Evolutionary conservation across 2,797 vertebrate species (phyloP).

Genomic region (Galago senegalensis): DNA sequence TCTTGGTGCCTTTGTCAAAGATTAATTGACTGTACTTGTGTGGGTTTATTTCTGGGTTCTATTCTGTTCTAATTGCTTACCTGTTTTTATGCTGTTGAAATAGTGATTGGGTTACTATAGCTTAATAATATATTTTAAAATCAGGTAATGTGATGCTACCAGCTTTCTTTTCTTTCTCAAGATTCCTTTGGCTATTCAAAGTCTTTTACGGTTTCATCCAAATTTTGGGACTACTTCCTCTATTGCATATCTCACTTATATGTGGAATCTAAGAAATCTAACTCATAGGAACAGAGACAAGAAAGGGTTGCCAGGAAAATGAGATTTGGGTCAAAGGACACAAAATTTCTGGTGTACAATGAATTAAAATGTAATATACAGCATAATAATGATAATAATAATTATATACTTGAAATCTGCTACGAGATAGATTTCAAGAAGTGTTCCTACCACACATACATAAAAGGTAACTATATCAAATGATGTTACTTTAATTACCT

Average conservation of each 20-base stretch:
- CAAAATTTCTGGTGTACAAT: neutral
- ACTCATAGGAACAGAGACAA: neutral
- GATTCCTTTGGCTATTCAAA: neutral
- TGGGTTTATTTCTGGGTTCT: neutral
- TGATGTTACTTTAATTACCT: neutral
- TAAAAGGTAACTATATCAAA: neutral
- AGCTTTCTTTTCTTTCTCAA: neutral
- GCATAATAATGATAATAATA: neutral
- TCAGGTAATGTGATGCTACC: neutral
- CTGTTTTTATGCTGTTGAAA: neutral
- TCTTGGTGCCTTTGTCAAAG: neutral
- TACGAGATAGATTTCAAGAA: neutral
- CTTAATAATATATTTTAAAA: neutral
- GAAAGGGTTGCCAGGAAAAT: neutral
- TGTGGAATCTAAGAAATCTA: neutral
- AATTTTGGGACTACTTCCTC: neutral
- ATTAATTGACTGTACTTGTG: neutral
- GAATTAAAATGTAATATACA: neutral
- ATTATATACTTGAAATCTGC: neutral
- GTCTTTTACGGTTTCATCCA: neutral
- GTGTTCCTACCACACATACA: neutral
- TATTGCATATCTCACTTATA: neutral
- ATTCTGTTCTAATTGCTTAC: neutral
- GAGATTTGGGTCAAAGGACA: neutral
- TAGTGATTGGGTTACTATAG: neutral